Base-by-base conservation (phyloP, 2,113 vertebrate species). In the Spheniscus mendiculus region DNA sequence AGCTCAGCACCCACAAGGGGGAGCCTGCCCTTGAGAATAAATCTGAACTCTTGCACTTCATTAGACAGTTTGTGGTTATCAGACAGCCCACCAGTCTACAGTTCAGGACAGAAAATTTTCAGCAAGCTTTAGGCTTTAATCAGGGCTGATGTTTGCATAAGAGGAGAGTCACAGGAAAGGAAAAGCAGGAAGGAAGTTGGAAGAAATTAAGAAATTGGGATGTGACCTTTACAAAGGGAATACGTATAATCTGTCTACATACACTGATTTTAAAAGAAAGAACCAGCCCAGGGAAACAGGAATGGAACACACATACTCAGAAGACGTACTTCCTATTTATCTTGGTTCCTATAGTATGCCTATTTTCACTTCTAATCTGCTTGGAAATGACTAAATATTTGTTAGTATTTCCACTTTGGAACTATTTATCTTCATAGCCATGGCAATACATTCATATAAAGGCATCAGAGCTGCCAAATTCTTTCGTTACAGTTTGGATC, bases 331-430 rank as follows among this genome's bases (percentile, higher is more conserved):
- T 97, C 66, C 71, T 89, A 72, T 96, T 97, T 95, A 96, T 95
- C 95, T 97, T 86, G 6, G 79, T 97, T 96, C 52, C 91, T 90
- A 67, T 61, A 93, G 34, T 34, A 79, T 71, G 59, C 29, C 66
- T 94, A 40, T 88, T 89, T 96, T 91, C 90, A 93, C 70, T 91
- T 96, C 83, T 96, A 97, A 97, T 97, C 97, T 96, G 92, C 85
- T 97, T 96, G 93, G 87, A 95, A 96, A 87, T 92, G 62, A 95
- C 89, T 94, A 96, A 87, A 92, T 97, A 97, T 96, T 97, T 98
- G 97, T 98, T 97, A 97, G 83, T 87, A 92, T 97, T 98, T 97
- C 97, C 95, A 97, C 93, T 95, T 87, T 71, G 94, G 95, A 98
- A 98, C 88, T 96, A 91, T 96, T 96, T 97, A 95, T 97, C 97